Evolutionary conservation across 53 echinoderm and acorn worm species (phyloP).

Genomic region (Glandiceps talaboti): DNA sequence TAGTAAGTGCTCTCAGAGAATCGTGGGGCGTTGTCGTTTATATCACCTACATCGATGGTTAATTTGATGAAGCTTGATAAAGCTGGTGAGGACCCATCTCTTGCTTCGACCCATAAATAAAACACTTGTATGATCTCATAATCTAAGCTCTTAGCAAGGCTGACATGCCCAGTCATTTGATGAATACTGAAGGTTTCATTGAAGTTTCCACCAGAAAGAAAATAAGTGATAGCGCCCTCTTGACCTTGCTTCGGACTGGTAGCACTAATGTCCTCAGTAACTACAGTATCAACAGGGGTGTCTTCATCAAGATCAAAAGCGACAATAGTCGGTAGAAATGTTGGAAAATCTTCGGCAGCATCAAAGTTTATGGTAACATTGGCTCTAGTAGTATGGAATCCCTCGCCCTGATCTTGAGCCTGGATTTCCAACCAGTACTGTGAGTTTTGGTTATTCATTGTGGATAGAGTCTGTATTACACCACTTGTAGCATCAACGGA

Average conservation of each 20-base stretch:
- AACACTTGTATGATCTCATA: constrained; percentile 42
- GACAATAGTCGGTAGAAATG: constrained; percentile 34
- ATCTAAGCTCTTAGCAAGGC: constrained; percentile 36
- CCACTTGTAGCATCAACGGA: constrained; percentile 38
- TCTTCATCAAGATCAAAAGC: constrained; percentile 3
- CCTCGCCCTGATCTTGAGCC: constrained; percentile 22
- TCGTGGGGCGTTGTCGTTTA: constrained; percentile 74
- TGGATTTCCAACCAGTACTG: constrained; percentile 44
- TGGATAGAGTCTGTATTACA: constrained; percentile 37
- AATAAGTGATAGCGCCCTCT: constrained; percentile 30
- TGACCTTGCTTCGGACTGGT: constrained; percentile 32
- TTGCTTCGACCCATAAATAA: constrained; percentile 60
- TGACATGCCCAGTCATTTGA: constrained; percentile 43
- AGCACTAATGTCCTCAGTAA: constrained; percentile 36
- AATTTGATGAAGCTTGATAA: constrained; percentile 45
- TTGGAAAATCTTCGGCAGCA: constrained; percentile 39
- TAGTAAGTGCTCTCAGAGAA: constrained; percentile 41
- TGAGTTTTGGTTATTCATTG: constrained; percentile 34
- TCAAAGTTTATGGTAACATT: constrained; percentile 28
- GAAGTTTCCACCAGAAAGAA: constrained; percentile 60
- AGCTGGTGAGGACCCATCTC: constrained; percentile 44
- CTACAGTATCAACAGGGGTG: constrained; percentile 11
- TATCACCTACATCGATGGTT: constrained; percentile 35
- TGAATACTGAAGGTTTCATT: constrained; percentile 42
- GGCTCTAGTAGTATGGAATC: constrained; percentile 23